Conservation (phyloP, 1,140 invertebrate genomes). For the Drosophila nebulosa region DNA sequence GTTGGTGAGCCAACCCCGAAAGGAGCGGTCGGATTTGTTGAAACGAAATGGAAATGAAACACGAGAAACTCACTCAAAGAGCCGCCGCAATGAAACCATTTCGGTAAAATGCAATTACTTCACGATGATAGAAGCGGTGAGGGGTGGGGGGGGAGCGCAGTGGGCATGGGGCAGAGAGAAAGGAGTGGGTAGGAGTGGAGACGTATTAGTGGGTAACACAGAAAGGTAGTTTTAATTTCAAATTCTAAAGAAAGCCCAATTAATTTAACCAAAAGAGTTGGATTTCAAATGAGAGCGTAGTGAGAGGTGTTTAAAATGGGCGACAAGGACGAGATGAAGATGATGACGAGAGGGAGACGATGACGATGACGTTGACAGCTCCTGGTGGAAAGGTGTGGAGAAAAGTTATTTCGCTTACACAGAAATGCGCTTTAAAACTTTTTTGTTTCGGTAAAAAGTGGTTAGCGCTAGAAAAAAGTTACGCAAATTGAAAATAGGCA, state of each 20-base stretch:
- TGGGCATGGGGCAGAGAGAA: background rate
- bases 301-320: background rate
- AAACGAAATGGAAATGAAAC: conserved; percentile 47
- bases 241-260: conserved; percentile 68
- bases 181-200: background rate
- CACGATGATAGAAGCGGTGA: too few relatives aligned
- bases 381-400: conserved; percentile 8
- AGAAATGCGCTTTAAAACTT: background rate
- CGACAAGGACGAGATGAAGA: background rate
- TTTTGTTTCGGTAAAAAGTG: background rate
- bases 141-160: background rate
- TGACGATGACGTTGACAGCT: conserved; percentile 34
- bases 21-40: conserved; percentile 41
- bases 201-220: background rate
- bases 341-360: conserved; percentile 9
- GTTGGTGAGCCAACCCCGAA: conserved; percentile 17
- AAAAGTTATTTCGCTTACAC: background rate
- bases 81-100: background rate
- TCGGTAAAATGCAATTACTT: background rate
- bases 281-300: conserved; percentile 46
- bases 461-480: background rate
- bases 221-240: conserved; percentile 62
- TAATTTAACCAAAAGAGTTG: conserved; percentile 62
- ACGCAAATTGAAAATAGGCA: background rate
- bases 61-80: conserved; percentile 26